Evolutionary conservation across 2,797 vertebrate genomes (phyloP).

Genomic region (Amniataba percoides): DNA sequence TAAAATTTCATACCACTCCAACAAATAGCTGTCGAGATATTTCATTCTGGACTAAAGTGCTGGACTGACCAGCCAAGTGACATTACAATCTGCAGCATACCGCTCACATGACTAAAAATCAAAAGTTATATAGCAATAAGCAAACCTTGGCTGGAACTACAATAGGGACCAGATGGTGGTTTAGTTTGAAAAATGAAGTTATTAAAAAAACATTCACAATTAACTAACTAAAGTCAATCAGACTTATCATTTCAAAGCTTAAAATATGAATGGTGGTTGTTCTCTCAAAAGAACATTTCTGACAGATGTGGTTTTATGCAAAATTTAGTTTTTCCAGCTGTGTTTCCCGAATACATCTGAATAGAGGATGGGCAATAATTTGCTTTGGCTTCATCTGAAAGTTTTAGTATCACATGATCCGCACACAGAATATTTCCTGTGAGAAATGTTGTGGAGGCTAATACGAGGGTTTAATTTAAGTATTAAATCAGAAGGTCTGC

Average conservation of each 20-base stretch:
- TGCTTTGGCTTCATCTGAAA: slow-evolving; percentile 5
- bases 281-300: neutral
- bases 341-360: neutral
- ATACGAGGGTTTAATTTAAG: slow-evolving; percentile 50
- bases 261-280: neutral
- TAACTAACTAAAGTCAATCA: too few relatives aligned
- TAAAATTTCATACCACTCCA: neutral
- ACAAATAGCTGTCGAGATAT: neutral
- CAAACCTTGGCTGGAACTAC: neutral
- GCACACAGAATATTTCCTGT: slow-evolving; percentile 9
- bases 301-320: neutral
- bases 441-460: slow-evolving; percentile 6
- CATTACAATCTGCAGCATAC: neutral
- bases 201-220: too few relatives aligned
- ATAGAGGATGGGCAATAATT: neutral
- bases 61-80: neutral
- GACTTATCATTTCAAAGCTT: neutral
- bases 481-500: slow-evolving; percentile 48
- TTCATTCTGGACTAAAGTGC: neutral
- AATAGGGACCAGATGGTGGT: neutral
- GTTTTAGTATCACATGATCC: slow-evolving; percentile 13
- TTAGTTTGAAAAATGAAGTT: neutral
- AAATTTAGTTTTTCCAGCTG: neutral
- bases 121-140: neutral
- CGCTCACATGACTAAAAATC: too few relatives aligned